Evolutionary conservation across 2,888 invertebrate species (phyloP), one percentile per base, ranked within the genome.

Genomic region (Drosophila hamatofila): DNA sequence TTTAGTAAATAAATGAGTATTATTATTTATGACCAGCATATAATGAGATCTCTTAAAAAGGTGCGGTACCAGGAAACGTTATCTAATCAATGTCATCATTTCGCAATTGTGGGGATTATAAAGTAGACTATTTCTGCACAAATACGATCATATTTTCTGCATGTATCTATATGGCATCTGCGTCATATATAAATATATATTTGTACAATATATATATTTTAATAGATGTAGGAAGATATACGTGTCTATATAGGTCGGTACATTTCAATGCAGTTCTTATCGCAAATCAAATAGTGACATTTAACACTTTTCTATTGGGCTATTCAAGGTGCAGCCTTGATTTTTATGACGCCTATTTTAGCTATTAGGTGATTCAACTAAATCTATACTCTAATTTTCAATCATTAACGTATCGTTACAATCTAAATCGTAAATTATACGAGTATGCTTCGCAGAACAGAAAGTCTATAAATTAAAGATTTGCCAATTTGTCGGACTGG

Each of bases 21-120:
- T 21, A 16, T 23, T 54, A 56, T 56, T 41, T 57, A 67, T 46
- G 21, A 5, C 25, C 49, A 27, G 55, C 52, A 30, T 48, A 39
- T 49, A 59, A 56, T 64, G 48, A 48, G 79, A 69, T 78, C 55
- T 58, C 51, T 61, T 27, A 21, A 25, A 33, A 44, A 37, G 75
- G 79, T 56, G 75, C 42, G 76, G 23, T 74, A 74, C 64, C 39
- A 16, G 4, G 16, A 37, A 74, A 62, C 30, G 37, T 41, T 78
- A 76, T 76, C 76, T 76, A 52, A 76, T 78, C 79, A 58, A 16
- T 55, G 60, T n/a, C 58, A 70, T 78, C 51, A 58, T 46, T 60
- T 44, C 9, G 27, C 58, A 41, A 58, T 71, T 59, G 62, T 68
- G 42, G 18, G 39, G 58, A 71, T 71, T 56, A 59, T 75, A 75